Evolutionary conservation across 2,113 vertebrate genomes (phyloP).

Genomic region (rat (Rattus norvegicus)): GRCr8 NC_086033.1:34260501-34261000

Average conservation of each 20-base stretch:
- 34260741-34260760: background rate
- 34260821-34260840: slow-evolving; percentile 26
- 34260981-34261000: background rate
- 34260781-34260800: fast-evolving
- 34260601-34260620: background rate
- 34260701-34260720: fast-evolving
- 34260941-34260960: background rate
- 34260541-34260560: background rate
- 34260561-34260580: too few relatives aligned
- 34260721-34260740: fast-evolving
- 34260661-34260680: background rate
- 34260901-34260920: slow-evolving; percentile 28
- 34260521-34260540: background rate
- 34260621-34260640: too few relatives aligned
- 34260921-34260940: background rate
- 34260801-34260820: slow-evolving; percentile 25
- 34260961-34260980: fast-evolving
- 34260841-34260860: fast-evolving
- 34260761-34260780: slow-evolving; percentile 36
- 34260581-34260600: background rate
- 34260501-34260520: background rate
- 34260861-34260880: slow-evolving; percentile 7
- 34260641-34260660: slow-evolving; percentile 50
- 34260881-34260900: background rate
- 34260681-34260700: background rate